phyloP scores from a whole-genome alignment of 2,113 vertebrate genomes.

The Egretta garzetta region DNA sequence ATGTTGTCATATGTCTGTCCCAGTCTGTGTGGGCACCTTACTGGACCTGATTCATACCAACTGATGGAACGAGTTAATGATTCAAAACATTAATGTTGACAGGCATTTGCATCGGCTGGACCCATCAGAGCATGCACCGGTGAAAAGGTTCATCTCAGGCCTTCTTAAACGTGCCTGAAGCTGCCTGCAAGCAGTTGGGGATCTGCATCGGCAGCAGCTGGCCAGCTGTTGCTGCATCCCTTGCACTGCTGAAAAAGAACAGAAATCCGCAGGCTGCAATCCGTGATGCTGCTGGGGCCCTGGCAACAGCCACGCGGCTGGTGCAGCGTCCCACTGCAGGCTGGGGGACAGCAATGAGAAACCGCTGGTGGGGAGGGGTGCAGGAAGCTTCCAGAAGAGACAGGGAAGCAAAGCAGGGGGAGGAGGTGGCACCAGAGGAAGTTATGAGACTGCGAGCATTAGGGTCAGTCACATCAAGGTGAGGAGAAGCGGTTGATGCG shows the following conservation, averaged over 20 bases:
- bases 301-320: rapidly evolving
- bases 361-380: neutral
- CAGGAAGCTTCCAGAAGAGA: neutral
- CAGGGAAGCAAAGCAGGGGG: neutral
- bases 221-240: neutral
- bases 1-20: neutral
- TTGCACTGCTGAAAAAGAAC: neutral
- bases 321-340: neutral
- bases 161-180: neutral
- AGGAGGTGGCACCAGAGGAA: neutral
- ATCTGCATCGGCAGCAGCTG: neutral
- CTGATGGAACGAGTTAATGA: neutral
- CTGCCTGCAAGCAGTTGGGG: neutral
- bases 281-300: rapidly evolving
- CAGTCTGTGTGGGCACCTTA: neutral
- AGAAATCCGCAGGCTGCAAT: neutral
- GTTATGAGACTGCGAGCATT: neutral
- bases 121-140: neutral
- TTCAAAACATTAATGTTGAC: neutral
- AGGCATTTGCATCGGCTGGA: neutral
- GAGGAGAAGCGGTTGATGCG: rapidly evolving
- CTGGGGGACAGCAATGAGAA: neutral
- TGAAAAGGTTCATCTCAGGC: neutral
- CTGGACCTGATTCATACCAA: neutral
- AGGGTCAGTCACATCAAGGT: neutral